Evolutionary conservation across 2,888 invertebrate species (phyloP), one percentile per base, ranked within the genome.

Genomic region (Nasonia oneida): DNA sequence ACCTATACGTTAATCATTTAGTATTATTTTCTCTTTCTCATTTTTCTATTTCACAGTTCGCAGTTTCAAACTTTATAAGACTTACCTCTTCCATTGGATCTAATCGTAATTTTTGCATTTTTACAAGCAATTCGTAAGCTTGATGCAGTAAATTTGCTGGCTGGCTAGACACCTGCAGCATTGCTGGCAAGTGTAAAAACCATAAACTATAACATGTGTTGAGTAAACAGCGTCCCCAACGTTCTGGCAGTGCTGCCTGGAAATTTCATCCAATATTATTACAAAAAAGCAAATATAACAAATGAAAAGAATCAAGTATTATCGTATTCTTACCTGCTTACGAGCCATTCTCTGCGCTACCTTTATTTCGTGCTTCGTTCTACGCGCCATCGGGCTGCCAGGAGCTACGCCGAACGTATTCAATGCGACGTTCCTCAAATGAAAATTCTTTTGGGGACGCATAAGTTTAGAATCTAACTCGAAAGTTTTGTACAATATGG

Each of bases 291-390:
- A 23, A 29, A 37, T 18, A 76, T 37, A 3, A 12, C 29, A 67
- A 4, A 53, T 53, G 3, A 53, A 53, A 5, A 53, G 0, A 53
- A 53, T 75, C 15, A 37, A 18, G 14, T 39, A 71, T 71, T 14
- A 47, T 73, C 47, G 1, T 70, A 18, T 23, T 39, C 18, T 14
- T 78, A 93, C 93, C 88, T 93, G 93, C 91, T 95, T 95, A 91
- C 95, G 94, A 33, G 97, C 97, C 91, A 96, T 94, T 95, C 97
- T 97, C 94, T 98, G 98, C 6, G 99, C 98, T 18, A 97, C 96
- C 92, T 97, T 97, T 29, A 99, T 97, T 94, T 99, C 99, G 90
- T 99, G 98, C 92, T 99, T 98, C 12, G 99, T 99, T 89, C 99
- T 95, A 6, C 97, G 94, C 0, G 98, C 98, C 95, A 99, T 97